Evolutionary conservation across 2,113 vertebrate genomes (phyloP).

Genomic region (Myxocyprinus asiaticus): DNA sequence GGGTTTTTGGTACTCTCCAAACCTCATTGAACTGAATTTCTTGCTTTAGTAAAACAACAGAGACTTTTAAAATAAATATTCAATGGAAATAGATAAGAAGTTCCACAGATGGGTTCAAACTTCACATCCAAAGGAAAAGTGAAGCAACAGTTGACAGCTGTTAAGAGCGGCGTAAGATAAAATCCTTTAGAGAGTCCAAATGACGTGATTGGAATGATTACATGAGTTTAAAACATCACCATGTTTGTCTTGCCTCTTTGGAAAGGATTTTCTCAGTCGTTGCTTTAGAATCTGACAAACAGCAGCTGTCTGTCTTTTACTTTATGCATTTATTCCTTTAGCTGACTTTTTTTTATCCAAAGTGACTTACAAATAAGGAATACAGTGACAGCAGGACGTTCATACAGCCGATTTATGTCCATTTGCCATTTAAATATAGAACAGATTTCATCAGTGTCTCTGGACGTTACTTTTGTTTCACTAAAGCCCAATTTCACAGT

Average conservation of each 20-base stretch:
- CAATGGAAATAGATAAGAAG: not conserved
- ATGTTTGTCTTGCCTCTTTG: not conserved
- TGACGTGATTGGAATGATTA: constrained; percentile 1
- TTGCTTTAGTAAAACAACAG: not conserved
- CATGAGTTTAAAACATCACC: not conserved
- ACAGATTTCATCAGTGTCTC: no score
- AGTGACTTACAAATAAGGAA: no score
- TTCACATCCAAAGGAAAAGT: not conserved
- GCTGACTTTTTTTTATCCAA: no score
- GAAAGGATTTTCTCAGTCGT: no score
- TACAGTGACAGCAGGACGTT: no score
- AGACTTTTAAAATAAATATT: not conserved
- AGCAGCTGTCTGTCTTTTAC: not conserved
- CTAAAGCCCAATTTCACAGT: no score
- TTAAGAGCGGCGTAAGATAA: not conserved
- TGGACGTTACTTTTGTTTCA: no score
- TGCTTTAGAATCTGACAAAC: not conserved
- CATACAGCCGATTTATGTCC: no score
- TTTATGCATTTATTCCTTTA: no score
- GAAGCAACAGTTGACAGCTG: not conserved
- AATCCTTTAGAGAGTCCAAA: not conserved
- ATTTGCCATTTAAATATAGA: no score
- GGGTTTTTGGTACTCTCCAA: not conserved
- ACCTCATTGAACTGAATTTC: not conserved
- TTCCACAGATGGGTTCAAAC: not conserved